Evolutionary conservation across 1,140 invertebrate genomes (phyloP), one percentile per base, ranked within the genome.

Genomic region (Cephus cinctus): DNA sequence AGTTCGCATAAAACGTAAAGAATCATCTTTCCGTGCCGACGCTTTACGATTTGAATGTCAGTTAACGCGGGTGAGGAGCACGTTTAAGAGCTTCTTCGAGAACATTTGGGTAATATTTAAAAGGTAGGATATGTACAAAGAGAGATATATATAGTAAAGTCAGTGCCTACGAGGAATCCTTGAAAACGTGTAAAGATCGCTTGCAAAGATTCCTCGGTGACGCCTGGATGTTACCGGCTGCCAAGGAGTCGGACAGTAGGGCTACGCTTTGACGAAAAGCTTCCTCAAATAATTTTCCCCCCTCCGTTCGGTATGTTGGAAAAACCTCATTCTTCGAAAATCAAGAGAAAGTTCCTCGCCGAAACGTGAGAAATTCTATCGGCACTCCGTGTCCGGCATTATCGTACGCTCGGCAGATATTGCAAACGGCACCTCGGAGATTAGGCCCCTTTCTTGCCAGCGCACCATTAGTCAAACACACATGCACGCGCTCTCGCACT

Each of bases 91-190:
- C 45, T 52, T 19, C 5, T 12, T 34, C 31, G 31, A 34, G 31
- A 34, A 34, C 31, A 12, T 12, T 34, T 11, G 5, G 15, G 43
- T 63, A 61, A 58, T 61, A 56, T 61, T 61, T 47, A 49, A 50
- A 60, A 55, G 57, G 48, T 69, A 56, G 59, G 69, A 75, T 75
- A 75, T 73, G 71, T 73, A 75, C 71, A 75, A 68, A 67, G 56
- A 66, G 51, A 61, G 63, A 64, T 63, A 57, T 61, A 57, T 58
- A 58, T 61, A 56, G 52, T n/a, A n/a, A n/a, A 27, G n/a, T 27
- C 25, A 6, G 6, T n/a, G 25, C 6, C 25, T 27, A 8, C 25
- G 25, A 27, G 25, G 25, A 27, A 8, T 27, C 25, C 25, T 27
- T n/a, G 25, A 27, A n/a, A n/a, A 27, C n/a, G 6, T 6, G 25